These are phyloP conservation scores for Acronicta aceris DNA, from an alignment of 2,888 invertebrate genomes.

Conservation along the genomic window DNA sequence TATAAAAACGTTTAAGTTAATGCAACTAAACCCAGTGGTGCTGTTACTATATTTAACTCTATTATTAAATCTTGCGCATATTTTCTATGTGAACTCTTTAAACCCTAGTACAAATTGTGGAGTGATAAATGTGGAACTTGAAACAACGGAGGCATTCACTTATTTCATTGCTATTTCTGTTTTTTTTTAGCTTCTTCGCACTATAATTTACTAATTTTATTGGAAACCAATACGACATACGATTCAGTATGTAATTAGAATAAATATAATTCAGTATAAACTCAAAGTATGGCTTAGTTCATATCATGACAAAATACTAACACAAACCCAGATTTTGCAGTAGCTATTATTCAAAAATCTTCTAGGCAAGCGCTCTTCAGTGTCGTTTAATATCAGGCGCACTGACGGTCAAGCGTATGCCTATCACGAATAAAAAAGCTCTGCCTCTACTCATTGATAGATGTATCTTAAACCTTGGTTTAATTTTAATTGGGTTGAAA, in stretches of 20 bases:
- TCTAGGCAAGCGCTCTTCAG: no score
- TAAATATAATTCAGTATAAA: no score
- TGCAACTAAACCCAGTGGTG: background rate
- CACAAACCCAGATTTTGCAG: no score
- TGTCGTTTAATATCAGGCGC: no score
- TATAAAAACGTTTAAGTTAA: background rate
- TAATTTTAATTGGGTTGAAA: no score
- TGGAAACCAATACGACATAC: constrained; percentile 25
- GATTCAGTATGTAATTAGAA: background rate
- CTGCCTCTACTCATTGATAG: no score
- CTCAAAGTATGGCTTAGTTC: no score
- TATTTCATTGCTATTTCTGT: constrained; percentile 21
- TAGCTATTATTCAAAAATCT: no score
- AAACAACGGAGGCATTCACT: background rate
- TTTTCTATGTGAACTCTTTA: background rate
- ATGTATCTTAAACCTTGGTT: no score
- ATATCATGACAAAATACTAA: no score
- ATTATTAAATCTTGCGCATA: background rate
- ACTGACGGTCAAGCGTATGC: no score
- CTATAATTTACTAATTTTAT: constrained; percentile 35
- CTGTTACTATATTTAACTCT: background rate
- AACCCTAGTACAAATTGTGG: background rate
- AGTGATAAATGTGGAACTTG: background rate
- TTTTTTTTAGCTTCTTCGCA: constrained; percentile 27
- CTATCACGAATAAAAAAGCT: no score